A percentile compares a stretch with the other conserved stretches of the same genome.
phyloP scores from a whole-genome alignment of 2,888 invertebrate species.

The Rhingia campestris region DNA sequence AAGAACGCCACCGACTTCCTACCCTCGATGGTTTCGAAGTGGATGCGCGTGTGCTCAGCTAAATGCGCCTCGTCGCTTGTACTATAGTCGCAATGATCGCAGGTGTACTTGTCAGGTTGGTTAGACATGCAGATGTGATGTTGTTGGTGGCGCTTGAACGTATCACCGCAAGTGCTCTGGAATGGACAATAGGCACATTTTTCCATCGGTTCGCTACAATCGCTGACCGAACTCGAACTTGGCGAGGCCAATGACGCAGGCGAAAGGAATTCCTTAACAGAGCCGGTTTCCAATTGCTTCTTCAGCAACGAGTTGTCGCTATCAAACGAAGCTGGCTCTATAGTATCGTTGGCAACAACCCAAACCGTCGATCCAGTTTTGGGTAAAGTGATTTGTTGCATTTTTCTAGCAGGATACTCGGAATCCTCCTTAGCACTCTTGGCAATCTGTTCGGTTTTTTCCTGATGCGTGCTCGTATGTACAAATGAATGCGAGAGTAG shows the following conservation, averaged over 20 bases:
- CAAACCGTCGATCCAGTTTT: constrained; percentile 80
- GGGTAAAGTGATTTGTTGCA: constrained; percentile 82
- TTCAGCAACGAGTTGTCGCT: constrained; percentile 79
- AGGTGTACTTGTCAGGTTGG: constrained; percentile 85
- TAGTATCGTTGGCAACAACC: constrained; percentile 81
- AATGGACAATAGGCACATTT: constrained; percentile 91
- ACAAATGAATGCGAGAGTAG: constrained; percentile 88
- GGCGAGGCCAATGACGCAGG: constrained; percentile 53
- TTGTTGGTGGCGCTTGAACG: constrained; percentile 89
- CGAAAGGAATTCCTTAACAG: constrained; percentile 38
- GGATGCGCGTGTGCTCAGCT: constrained; percentile 90
- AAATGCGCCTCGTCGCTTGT: constrained; percentile 89
- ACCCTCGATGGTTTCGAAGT: constrained; percentile 84
- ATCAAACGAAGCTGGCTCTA: constrained; percentile 77
- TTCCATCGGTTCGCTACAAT: constrained; percentile 74
- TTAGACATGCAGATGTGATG: constrained; percentile 87
- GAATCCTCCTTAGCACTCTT: constrained; percentile 86
- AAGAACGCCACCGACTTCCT: constrained; percentile 81
- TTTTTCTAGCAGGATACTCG: constrained; percentile 86
- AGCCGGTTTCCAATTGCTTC: constrained; percentile 80
- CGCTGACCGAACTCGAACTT: constrained; percentile 52
- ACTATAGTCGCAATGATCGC: constrained; percentile 92
- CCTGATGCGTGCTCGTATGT: constrained; percentile 91
- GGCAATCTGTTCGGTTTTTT: constrained; percentile 88
- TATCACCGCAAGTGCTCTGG: constrained; percentile 88